phyloP scores from a whole-genome alignment of 2,797 vertebrate species.

The Lophius americanus region DNA sequence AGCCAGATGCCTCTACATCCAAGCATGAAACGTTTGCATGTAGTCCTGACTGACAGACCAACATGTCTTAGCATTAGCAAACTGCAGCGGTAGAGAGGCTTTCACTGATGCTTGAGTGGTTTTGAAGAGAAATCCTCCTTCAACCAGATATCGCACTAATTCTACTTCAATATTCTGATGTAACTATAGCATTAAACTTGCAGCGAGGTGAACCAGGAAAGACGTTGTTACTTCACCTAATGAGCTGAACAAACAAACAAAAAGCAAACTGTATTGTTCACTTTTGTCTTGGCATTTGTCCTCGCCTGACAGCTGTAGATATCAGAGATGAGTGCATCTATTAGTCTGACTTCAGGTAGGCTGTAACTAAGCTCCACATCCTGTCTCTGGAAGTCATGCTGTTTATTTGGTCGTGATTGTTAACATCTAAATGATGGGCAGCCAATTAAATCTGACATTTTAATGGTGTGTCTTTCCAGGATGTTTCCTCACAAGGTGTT shows the following conservation, averaged over 20 bases:
- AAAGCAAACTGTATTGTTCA: conserved; percentile 23
- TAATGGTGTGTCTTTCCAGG: conserved; percentile 38
- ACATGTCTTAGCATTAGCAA: background rate
- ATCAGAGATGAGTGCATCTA: conserved; percentile 44
- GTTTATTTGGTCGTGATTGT: conserved; percentile 59
- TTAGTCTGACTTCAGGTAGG: conserved; percentile 40
- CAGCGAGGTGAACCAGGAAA: conserved; percentile 27
- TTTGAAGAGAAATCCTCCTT: conserved; percentile 4
- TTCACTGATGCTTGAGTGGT: background rate
- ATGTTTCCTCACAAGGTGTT: conserved; percentile 36
- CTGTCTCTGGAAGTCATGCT: conserved; percentile 49
- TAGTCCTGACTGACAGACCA: no score
- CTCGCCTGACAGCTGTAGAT: conserved; percentile 54
- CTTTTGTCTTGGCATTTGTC: conserved; percentile 38
- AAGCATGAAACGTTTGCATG: no score
- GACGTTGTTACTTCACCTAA: conserved; percentile 17
- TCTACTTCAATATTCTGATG: background rate
- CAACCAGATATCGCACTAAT: background rate
- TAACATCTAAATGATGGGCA: conserved; percentile 54
- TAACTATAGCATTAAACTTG: background rate
- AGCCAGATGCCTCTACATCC: no score
- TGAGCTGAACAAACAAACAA: conserved; percentile 41
- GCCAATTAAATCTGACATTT: conserved; percentile 75
- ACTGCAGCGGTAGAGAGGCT: conserved; percentile 1
- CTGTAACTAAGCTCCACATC: conserved; percentile 40